Percentiles rank a stretch among this genome's conserved stretches.
Conservation (phyloP, 2,113 vertebrate species). For the Nesoenas mayeri region DNA sequence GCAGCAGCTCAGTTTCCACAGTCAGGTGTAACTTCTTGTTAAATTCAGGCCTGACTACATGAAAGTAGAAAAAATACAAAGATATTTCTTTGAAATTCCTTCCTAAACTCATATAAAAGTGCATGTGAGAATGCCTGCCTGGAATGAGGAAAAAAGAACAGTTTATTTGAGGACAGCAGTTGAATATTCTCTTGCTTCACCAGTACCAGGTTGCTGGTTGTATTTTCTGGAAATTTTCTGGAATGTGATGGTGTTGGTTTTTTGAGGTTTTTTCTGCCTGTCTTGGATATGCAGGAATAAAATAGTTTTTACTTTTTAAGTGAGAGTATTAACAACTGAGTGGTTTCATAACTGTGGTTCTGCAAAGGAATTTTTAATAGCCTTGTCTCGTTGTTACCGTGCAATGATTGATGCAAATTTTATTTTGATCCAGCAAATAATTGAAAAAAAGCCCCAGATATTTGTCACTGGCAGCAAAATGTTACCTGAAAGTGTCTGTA, state of each 20-base stretch:
- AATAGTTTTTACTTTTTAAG: background rate
- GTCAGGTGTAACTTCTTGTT: constrained; percentile 45
- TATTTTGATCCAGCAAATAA: background rate
- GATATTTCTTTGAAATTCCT: background rate
- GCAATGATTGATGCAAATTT: background rate
- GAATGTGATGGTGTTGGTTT: background rate
- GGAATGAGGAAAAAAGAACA: background rate
- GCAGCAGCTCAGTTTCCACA: constrained; percentile 51
- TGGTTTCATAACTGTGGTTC: background rate
- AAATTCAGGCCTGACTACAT: background rate
- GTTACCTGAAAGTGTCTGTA: background rate
- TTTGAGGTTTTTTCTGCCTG: background rate
- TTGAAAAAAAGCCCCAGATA: background rate
- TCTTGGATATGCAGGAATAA: background rate
- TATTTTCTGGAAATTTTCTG: background rate
- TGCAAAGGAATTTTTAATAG: background rate
- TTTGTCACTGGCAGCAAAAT: background rate
- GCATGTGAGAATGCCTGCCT: background rate
- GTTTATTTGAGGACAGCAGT: background rate
- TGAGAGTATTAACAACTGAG: background rate
- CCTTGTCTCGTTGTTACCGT: background rate
- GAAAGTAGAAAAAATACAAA: background rate
- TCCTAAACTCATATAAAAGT: background rate
- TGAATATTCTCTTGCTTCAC: background rate
- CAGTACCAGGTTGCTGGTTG: background rate